Base-by-base conservation (phyloP, 2,888 invertebrate species). In the Eupelmus urozonus region DNA sequence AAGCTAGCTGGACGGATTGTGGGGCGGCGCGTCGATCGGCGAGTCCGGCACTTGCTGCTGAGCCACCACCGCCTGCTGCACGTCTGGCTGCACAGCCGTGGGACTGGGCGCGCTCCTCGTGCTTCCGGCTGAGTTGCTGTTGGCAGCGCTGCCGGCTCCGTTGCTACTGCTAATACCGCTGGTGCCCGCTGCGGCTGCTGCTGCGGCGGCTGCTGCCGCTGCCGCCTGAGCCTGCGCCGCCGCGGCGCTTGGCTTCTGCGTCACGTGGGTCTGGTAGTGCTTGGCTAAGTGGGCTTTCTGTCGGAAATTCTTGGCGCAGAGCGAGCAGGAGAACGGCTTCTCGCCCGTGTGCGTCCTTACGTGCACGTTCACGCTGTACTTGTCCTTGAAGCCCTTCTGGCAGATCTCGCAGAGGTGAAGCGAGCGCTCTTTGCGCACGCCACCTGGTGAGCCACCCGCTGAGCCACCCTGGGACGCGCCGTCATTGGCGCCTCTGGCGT, bases 261-360 rank as follows among this genome's bases (percentile, higher is more conserved):
- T 95, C 87, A 96, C 95, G 90, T 97, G 97, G 80, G 97, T 97
- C 91, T 97, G 97, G 88, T 97, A 96, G 90, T 97, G 97, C 89
- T 97, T 97, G 79, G 97, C 97, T 84, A 97, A 91, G 86, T 97
- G 97, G 0, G 97, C 97, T 88, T 97, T 97, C 90, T 97, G 97
- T 65, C 97, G 93, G 91, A 97, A 97, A 87, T 96, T 96, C 90
- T 97, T 97, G 81, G 97, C 97, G 89, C 99, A 99, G 76, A 98
- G 92, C 20, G 95, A 95, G 90, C 99, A 99, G 45, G 96, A 93
- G 90, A 99, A 99, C 0, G 99, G 98, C 88, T 99, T 98, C 90
- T 99, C 98, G 0, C 98, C 98, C 0, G 98, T 98, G 89, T 99
- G 99, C 29, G 98, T 98, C 84, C 98, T 93, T 84, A 98, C 96